phyloP scores from a whole-genome alignment of 2,797 vertebrate species.

The Ispidina lecontei region DNA sequence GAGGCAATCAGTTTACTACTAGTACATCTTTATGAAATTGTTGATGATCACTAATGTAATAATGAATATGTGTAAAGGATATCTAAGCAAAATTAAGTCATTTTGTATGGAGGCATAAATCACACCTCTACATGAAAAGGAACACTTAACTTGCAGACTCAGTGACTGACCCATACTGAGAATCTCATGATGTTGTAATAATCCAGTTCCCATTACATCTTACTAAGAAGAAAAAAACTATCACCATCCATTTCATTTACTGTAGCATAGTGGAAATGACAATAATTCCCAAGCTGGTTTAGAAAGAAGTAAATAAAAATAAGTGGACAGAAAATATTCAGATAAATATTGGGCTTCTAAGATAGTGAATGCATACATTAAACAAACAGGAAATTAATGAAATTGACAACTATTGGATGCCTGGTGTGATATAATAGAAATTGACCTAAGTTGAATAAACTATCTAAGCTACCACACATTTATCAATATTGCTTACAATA shows the following conservation, averaged over 20 bases:
- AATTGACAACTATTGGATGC: not conserved
- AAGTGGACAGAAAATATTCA: not conserved
- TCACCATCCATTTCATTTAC: too few relatives aligned
- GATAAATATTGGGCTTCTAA: not conserved
- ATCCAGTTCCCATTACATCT: too few relatives aligned
- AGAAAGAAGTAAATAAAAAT: not conserved
- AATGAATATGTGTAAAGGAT: too few relatives aligned
- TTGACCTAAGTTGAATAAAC: not conserved
- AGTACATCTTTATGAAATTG: not conserved
- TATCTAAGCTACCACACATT: not conserved
- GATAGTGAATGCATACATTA: fast-evolving
- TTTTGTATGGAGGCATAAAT: too few relatives aligned
- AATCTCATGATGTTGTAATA: too few relatives aligned
- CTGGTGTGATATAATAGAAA: not conserved
- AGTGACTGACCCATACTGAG: too few relatives aligned
- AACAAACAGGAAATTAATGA: not conserved
- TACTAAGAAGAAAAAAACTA: too few relatives aligned
- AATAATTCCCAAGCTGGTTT: not conserved
- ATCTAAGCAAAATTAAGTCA: too few relatives aligned
- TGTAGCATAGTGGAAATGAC: too few relatives aligned
- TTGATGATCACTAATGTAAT: not conserved
- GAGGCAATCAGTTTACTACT: not conserved
- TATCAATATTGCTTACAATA: not conserved
- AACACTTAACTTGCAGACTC: too few relatives aligned
- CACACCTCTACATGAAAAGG: too few relatives aligned